Evolutionary conservation across 2,113 vertebrate species (phyloP).

Genomic region (Ceratotherium simum): DNA sequence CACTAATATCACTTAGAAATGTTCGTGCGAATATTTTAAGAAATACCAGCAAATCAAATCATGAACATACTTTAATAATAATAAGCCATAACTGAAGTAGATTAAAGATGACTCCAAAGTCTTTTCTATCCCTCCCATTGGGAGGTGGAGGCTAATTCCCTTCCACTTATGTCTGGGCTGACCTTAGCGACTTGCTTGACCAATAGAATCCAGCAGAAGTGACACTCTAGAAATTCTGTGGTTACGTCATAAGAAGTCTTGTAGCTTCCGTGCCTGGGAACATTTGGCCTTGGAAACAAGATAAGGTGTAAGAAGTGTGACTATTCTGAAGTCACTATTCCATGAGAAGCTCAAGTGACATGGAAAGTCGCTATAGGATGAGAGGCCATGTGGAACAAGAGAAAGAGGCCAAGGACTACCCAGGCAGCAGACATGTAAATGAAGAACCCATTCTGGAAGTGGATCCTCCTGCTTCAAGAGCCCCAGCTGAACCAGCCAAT

Average conservation of each 20-base stretch:
- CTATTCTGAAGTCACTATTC: neutral
- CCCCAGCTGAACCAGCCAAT: neutral
- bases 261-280: neutral
- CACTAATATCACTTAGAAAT: neutral
- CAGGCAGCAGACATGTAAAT: neutral
- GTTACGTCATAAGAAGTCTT: neutral
- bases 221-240: neutral
- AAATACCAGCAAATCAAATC: slow-evolving; percentile 40
- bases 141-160: neutral
- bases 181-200: neutral
- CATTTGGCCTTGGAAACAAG: neutral
- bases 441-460: neutral
- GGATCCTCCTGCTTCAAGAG: neutral
- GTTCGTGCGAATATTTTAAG: neutral
- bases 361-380: neutral
- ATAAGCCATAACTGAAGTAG: neutral
- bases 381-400: neutral
- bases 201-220: neutral
- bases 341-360: neutral
- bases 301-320: neutral
- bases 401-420: neutral
- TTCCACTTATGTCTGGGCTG: neutral
- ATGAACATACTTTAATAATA: slow-evolving; percentile 19
- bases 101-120: slow-evolving; percentile 3
- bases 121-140: neutral